Evolutionary conservation across 1,140 invertebrate genomes (phyloP).

Genomic region (Pseudachorutes palmiensis): DNA sequence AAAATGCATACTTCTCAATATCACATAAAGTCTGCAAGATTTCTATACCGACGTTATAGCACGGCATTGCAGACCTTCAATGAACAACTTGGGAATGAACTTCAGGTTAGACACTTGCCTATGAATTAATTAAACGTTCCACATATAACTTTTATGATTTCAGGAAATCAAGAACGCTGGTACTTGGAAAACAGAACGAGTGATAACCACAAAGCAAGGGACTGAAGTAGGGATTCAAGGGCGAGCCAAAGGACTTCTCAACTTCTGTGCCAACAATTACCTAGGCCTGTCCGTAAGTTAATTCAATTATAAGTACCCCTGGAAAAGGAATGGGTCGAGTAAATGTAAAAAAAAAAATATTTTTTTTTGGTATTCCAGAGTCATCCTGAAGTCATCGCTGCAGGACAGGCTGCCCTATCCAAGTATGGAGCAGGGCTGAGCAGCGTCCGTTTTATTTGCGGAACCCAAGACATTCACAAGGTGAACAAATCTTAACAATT

Average conservation of each 20-base stretch:
- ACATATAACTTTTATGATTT: not conserved
- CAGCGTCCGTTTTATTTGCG: constrained; percentile 89
- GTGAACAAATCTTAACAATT: constrained; percentile 38
- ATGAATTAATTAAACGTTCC: not conserved
- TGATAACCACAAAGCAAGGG: constrained; percentile 72
- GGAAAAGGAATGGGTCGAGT: no score
- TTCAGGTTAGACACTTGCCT: constrained; percentile 11
- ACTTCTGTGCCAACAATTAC: constrained; percentile 95
- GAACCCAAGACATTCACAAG: constrained; percentile 76
- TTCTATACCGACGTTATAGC: not conserved
- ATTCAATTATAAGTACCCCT: no score
- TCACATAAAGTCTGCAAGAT: not conserved
- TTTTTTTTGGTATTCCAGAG: no score
- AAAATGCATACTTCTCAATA: not conserved
- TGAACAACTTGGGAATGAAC: not conserved
- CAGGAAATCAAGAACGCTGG: constrained; percentile 63
- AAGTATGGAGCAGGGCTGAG: constrained; percentile 81
- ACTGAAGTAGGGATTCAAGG: constrained; percentile 62
- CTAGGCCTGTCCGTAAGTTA: constrained; percentile 55
- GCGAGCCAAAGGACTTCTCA: constrained; percentile 57
- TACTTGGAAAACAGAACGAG: constrained; percentile 78
- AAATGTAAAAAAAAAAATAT: no score
- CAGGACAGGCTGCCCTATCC: constrained; percentile 65
- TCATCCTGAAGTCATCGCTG: constrained; percentile 69
- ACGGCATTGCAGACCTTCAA: constrained; percentile 8